Evolutionary conservation across 2,888 invertebrate genomes (phyloP), one percentile per base, ranked within the genome.

Genomic region (Diloba caeruleocephala): DNA sequence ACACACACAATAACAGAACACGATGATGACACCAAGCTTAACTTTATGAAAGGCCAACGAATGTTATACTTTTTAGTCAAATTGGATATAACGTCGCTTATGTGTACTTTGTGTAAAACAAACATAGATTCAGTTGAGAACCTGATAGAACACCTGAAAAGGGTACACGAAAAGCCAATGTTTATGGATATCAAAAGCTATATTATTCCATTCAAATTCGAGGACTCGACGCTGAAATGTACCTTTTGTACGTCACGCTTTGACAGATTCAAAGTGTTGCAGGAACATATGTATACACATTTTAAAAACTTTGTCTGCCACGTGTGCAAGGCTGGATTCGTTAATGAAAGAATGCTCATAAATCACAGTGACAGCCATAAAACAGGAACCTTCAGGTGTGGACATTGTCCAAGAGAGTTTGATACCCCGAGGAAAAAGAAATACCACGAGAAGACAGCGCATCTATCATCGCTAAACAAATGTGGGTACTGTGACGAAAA

Each of bases 161-260:
- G 14, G 3, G 54, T 45, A 3, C 70, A 73, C 28, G 26, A 6
- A 2, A 70, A 46, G 9, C 55, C 39, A 12, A 56, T 73, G 26
- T 65, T 64, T n/a, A 45, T 33, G 1, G 59, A 65, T 0, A 59
- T 74, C 6, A 65, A 71, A 8, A 81, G 78, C 43, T 81, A 80
- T 31, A 76, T 86, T 2, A 23, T 87, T 1, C 80, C 86, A 0
- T 88, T 88, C 28, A 84, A 81, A 32, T 87, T 86, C n/a, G 63
- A 66, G 0, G 64, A 63, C 3, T 63, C 76, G 2, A 45, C 42
- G 0, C 51, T 81, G 0, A 48, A 49, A 6, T 85, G 84, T 38
- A 53, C 61, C 1, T 54, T 71, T 42, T 84, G 84, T 14, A 29
- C 51, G 2, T 59, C 59, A 0, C 50, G 46, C 2, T 82, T 71